A percentile compares a stretch with the other conserved stretches of the same genome.
Evolutionary conservation across 1,140 invertebrate genomes (phyloP).

Genomic region (Sminthurides bifidus): DNA sequence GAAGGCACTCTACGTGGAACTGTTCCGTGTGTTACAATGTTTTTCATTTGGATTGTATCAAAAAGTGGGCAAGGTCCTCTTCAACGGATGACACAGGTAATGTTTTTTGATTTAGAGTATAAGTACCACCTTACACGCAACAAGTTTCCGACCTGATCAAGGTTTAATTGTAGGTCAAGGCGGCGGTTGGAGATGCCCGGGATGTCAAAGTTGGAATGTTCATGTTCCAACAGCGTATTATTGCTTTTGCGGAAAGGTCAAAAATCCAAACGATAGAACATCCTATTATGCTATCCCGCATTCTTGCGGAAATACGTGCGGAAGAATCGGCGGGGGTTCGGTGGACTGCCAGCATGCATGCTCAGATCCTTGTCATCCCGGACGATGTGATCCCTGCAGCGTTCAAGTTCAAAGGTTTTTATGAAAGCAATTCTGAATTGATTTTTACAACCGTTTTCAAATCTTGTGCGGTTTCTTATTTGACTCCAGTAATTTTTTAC

Average conservation of each 20-base stretch:
- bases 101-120: too few relatives aligned
- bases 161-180: too few relatives aligned
- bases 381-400: conserved; percentile 67
- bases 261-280: conserved; percentile 58
- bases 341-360: conserved; percentile 66
- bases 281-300: conserved; percentile 60
- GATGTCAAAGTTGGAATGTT: conserved; percentile 63
- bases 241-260: conserved; percentile 70
- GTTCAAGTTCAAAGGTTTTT: conserved; percentile 45
- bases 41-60: conserved; percentile 75
- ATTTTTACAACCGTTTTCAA: too few relatives aligned
- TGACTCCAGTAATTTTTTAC: too few relatives aligned
- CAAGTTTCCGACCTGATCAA: too few relatives aligned
- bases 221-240: conserved; percentile 57
- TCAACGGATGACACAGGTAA: too few relatives aligned
- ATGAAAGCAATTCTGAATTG: too few relatives aligned
- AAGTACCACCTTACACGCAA: too few relatives aligned
- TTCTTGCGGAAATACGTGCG: conserved; percentile 77
- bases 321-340: conserved; percentile 42
- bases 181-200: conserved; percentile 81
- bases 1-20: conserved; percentile 71
- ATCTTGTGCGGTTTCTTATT: too few relatives aligned
- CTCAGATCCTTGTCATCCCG: conserved; percentile 80
- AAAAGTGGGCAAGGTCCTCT: conserved; percentile 78
- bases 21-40: conserved; percentile 84